Base-by-base conservation (phyloP, 2,888 invertebrate genomes). In the Syritta pipiens region DNA sequence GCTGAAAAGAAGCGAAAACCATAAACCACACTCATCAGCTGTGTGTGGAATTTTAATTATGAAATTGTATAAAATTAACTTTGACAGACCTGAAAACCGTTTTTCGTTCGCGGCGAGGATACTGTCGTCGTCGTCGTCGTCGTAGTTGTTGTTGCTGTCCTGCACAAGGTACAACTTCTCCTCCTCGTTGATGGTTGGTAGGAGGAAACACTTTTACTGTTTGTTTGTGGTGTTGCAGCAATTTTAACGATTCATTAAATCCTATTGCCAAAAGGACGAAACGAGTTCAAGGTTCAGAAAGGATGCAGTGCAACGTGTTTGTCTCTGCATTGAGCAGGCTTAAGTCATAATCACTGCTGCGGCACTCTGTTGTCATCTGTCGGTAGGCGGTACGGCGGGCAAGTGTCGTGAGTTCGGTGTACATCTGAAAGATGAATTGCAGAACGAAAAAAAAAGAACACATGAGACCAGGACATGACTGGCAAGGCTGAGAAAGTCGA, bases 21-120 rank as follows among this genome's bases (percentile, higher is more conserved):
- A 74, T 79, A 79, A 67, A 57, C 72, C 72, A 30, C 65, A 17
- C 71, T 53, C 55, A 53, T 53, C 46, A 51, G 28, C 40, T 62
- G 65, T 71, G 53, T 77, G 55, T 49, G 60, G 74, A 72, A 77
- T 72, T 79, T 79, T 74, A 79, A 79, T 79, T 79, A 79, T 79
- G 74, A 79, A 79, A 79, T 79, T 74, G 79, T 60, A 74, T 74
- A 79, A 79, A 79, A 79, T 74, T 74, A 79, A 79, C 67, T 79
- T 67, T 79, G 67, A 62, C 67, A 72, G 55, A 49, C 42, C 65
- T 60, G 48, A 63, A 49, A 63, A 77, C 30, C 9, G 44, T 51
- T 59, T 71, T 65, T 65, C 53, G 63, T 76, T 76, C 22, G 69
- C 71, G 57, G 62, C 69, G 35, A 75, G 60, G 60, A 68, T 55